Conservation (phyloP, 2,113 vertebrate species). For the Mesocricetus auratus region DNA sequence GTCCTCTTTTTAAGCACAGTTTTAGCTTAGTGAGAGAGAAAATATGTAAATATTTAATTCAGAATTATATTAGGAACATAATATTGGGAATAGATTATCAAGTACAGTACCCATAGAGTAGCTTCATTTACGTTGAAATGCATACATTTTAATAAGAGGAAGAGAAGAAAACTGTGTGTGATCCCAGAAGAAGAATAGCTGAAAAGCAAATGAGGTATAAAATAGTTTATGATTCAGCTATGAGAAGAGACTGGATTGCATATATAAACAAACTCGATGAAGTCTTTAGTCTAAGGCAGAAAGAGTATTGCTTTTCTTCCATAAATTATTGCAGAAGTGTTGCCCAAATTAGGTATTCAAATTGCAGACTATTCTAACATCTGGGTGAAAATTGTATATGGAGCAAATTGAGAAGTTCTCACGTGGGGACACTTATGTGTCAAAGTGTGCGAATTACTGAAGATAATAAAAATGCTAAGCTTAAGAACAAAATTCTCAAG, state of each 20-base stretch:
- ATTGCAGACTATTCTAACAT: neutral
- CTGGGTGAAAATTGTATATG: neutral
- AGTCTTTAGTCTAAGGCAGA: neutral
- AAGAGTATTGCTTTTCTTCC: neutral
- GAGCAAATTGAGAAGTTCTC: neutral
- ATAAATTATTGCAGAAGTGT: neutral
- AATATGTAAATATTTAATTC: neutral
- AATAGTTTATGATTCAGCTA: neutral
- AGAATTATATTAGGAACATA: neutral
- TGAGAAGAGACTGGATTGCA: neutral
- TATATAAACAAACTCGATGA: neutral
- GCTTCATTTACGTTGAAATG: neutral
- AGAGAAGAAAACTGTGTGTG: neutral
- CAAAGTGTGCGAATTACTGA: neutral
- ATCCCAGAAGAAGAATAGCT: neutral
- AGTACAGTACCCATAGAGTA: neutral
- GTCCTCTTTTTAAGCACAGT: neutral
- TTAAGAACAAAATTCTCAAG: neutral
- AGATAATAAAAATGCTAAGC: neutral
- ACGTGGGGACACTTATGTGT: neutral
- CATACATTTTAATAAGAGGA: neutral
- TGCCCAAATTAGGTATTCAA: neutral
- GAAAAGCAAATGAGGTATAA: neutral
- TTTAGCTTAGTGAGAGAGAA: neutral
- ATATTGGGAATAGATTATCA: neutral